These are phyloP conservation scores for Magallana gigas DNA, from an alignment of 1,140 invertebrate species.

Conservation along the genomic window DNA sequence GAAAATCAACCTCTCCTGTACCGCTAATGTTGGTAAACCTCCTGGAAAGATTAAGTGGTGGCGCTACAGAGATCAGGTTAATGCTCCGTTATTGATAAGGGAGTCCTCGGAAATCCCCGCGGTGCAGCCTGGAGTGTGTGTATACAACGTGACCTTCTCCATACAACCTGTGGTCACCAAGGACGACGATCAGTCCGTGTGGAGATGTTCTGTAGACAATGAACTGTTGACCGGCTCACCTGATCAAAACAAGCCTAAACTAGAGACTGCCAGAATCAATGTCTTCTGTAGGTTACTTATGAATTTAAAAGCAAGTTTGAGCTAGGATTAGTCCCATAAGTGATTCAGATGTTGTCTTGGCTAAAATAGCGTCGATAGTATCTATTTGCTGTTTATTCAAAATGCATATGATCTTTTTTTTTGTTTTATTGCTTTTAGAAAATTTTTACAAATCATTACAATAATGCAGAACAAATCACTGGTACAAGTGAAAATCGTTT, in stretches of 20 bases:
- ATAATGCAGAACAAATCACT: too few relatives aligned
- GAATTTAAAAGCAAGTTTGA: not conserved
- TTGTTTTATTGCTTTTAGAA: too few relatives aligned
- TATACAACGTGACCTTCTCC: not conserved
- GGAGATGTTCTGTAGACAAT: constrained; percentile 32
- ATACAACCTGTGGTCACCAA: not conserved
- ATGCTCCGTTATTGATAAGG: not conserved
- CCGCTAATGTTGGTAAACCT: constrained; percentile 26
- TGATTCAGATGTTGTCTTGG: too few relatives aligned
- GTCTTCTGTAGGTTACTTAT: constrained; percentile 19
- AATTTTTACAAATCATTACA: too few relatives aligned
- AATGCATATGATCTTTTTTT: too few relatives aligned
- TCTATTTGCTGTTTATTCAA: too few relatives aligned
- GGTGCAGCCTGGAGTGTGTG: not conserved
- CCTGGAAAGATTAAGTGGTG: constrained; percentile 20
- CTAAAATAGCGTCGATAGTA: not conserved
- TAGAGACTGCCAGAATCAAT: not conserved
- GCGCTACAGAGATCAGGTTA: not conserved
- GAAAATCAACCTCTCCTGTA: constrained; percentile 1
- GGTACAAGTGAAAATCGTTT: too few relatives aligned
- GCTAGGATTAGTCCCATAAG: too few relatives aligned
- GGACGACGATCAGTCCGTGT: constrained; percentile 6
- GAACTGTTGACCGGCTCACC: constrained; percentile 6
- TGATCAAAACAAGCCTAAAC: not conserved
- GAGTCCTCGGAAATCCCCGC: not conserved